A percentile compares a stretch with the other conserved stretches of the same genome.
Conservation (phyloP, 2,888 invertebrate species). For the Dendrolimus pini region DNA sequence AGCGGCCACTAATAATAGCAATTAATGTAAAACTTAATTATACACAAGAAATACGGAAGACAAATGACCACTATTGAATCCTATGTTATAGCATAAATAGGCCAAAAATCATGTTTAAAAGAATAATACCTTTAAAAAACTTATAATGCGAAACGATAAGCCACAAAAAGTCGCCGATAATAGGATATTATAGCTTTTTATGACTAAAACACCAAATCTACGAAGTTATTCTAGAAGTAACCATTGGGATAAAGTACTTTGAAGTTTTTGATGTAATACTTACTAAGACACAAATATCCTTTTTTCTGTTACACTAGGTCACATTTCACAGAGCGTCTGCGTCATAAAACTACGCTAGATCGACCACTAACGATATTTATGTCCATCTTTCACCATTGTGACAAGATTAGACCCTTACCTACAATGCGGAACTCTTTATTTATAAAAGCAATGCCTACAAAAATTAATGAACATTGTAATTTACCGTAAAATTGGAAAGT, state of each 20-base stretch:
- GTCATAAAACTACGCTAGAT: conserved; percentile 40
- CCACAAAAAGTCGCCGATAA: too few relatives aligned
- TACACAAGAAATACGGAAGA: too few relatives aligned
- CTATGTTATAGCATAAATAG: conserved; percentile 4
- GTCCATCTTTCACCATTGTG: conserved; percentile 53
- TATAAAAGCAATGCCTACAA: not conserved
- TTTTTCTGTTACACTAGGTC: conserved; percentile 38
- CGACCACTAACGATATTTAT: conserved; percentile 43
- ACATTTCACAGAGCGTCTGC: conserved; percentile 53
- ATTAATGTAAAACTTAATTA: too few relatives aligned
- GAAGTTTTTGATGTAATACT: conserved; percentile 21
- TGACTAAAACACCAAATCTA: too few relatives aligned
- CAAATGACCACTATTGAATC: too few relatives aligned
- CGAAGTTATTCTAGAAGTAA: too few relatives aligned
- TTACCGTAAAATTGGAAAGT: not conserved
- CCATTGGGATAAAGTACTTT: too few relatives aligned
- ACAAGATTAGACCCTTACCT: conserved; percentile 13
- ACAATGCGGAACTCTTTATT: not conserved
- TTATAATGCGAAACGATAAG: too few relatives aligned
- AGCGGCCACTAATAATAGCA: too few relatives aligned
- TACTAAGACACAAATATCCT: conserved; percentile 40
- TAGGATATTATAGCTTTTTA: too few relatives aligned
- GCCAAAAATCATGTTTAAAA: too few relatives aligned
- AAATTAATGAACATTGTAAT: not conserved
- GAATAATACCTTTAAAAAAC: too few relatives aligned